These are phyloP conservation scores for Heterotis niloticus DNA, from an alignment of 2,113 vertebrate genomes.

Conservation along the genomic window DNA sequence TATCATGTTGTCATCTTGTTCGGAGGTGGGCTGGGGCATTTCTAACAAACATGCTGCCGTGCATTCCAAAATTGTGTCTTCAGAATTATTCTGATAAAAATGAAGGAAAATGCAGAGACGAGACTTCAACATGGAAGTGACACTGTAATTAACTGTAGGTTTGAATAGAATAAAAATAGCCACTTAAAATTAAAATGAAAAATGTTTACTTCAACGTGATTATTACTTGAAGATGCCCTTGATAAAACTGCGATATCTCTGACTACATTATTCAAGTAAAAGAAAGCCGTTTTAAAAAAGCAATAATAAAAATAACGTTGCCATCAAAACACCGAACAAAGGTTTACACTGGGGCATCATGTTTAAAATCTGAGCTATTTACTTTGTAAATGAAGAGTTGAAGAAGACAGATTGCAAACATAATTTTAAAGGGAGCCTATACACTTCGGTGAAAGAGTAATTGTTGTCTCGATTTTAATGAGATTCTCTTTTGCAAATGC, in stretches of 20 bases:
- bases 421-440: too few species aligned
- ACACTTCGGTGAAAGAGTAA: neutral
- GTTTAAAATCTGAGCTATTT: too few species aligned
- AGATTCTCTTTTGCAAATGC: slow-evolving; percentile 4
- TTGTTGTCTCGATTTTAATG: neutral
- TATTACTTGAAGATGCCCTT: neutral
- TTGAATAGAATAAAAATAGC: neutral
- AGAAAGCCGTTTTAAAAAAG: neutral
- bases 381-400: neutral
- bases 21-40: neutral
- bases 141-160: neutral
- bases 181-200: neutral
- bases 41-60: neutral
- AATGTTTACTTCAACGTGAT: neutral
- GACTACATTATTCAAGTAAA: neutral
- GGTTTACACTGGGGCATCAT: too few species aligned
- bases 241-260: neutral
- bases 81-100: neutral
- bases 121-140: neutral
- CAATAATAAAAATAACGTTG: neutral
- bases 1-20: slow-evolving; percentile 3
- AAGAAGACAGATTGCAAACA: neutral
- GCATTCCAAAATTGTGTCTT: neutral
- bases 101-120: neutral
- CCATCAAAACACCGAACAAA: neutral